A percentile compares a stretch with the other conserved stretches of the same genome.
phyloP scores from a whole-genome alignment of 2,113 vertebrate genomes.

The Strix aluco region DNA sequence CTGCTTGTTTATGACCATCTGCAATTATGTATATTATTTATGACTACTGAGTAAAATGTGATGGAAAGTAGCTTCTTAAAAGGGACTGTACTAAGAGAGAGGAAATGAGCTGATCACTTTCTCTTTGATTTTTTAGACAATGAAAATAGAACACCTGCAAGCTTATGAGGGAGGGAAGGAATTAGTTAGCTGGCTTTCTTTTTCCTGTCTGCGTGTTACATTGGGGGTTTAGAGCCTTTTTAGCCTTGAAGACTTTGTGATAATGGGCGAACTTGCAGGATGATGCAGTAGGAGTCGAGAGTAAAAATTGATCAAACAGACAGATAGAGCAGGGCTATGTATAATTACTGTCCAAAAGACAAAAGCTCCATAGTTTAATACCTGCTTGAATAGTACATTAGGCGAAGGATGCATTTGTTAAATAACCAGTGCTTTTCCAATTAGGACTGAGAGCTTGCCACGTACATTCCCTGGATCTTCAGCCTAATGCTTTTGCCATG shows the following conservation, averaged over 20 bases:
- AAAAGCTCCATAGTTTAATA: slow-evolving; percentile 10
- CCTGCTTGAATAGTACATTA: slow-evolving; percentile 26
- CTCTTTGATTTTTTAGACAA: slow-evolving; percentile 40
- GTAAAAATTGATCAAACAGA: slow-evolving; percentile 49
- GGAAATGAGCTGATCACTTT: slow-evolving; percentile 46
- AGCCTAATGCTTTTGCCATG: not conserved
- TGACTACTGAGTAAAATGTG: slow-evolving; percentile 22
- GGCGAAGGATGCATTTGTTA: slow-evolving; percentile 24
- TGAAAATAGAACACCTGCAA: slow-evolving; percentile 39
- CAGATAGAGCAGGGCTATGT: not conserved
- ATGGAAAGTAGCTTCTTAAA: slow-evolving; percentile 16
- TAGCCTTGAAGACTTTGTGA: not conserved
- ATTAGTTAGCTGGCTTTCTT: not conserved
- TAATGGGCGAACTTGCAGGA: slow-evolving; percentile 40
- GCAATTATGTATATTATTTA: slow-evolving; percentile 51
- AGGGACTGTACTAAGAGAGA: slow-evolving; percentile 14
- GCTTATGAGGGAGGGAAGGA: not conserved
- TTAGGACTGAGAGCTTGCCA: not conserved
- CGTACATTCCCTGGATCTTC: not conserved
- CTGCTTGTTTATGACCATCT: not conserved
- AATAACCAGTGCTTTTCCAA: slow-evolving; percentile 6
- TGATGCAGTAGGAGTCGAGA: not conserved
- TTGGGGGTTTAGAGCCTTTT: slow-evolving; percentile 11
- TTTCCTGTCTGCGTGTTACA: not conserved
- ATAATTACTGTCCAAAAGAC: slow-evolving; percentile 32